Conservation (phyloP, 2,888 invertebrate species). For the Mesorhabditis sp. region DNA sequence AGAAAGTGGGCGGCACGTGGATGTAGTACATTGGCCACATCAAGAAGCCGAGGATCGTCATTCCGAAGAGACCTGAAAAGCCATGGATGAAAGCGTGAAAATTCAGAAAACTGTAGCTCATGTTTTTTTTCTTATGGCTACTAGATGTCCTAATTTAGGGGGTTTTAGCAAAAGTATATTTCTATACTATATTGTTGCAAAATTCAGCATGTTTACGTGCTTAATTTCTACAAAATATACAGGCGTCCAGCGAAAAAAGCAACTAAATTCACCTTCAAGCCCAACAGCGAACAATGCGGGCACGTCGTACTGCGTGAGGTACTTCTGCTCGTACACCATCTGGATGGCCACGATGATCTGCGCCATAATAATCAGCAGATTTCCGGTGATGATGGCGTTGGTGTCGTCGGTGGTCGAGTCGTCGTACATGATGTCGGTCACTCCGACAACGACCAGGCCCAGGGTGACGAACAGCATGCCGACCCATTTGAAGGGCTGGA, state of each 20-base stretch:
- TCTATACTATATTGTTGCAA: too few species aligned
- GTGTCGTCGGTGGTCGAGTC: slow-evolving; percentile 45
- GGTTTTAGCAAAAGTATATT: background rate
- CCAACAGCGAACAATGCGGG: slow-evolving; percentile 86
- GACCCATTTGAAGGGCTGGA: slow-evolving; percentile 60
- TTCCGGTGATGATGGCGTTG: slow-evolving; percentile 72
- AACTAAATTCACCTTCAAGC: slow-evolving; percentile 73
- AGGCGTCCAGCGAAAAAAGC: background rate
- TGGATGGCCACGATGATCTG: slow-evolving; percentile 79
- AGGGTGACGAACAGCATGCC: slow-evolving; percentile 60
- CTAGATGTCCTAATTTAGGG: background rate
- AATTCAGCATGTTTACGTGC: too few species aligned
- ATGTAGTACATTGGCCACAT: slow-evolving; percentile 78
- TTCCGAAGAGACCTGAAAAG: slow-evolving; percentile 40
- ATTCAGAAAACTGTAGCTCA: too few species aligned
- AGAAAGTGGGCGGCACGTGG: slow-evolving; percentile 74
- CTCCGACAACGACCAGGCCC: slow-evolving; percentile 56
- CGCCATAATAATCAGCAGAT: slow-evolving; percentile 66
- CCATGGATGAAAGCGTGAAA: too few species aligned
- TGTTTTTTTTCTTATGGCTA: too few species aligned
- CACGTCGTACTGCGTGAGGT: slow-evolving; percentile 77
- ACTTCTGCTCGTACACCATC: slow-evolving; percentile 90
- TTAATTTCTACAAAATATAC: too few species aligned
- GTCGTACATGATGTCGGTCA: slow-evolving; percentile 57
- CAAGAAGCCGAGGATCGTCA: slow-evolving; percentile 60